Evolutionary conservation across 2,888 invertebrate species (phyloP), one percentile per base, ranked within the genome.

Genomic region (Idaea aversata): DNA sequence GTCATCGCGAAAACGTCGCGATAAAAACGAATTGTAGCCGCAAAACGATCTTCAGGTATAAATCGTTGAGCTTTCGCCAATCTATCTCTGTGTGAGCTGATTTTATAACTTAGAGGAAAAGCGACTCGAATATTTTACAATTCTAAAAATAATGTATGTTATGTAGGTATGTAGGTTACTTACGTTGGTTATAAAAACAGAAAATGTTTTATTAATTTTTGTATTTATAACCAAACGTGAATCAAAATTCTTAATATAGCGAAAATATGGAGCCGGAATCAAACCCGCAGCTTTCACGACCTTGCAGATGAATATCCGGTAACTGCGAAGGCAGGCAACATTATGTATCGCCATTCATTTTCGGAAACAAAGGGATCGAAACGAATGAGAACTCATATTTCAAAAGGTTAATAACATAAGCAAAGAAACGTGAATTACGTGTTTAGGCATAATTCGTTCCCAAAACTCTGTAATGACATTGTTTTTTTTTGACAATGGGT

Each of bases 351-450:
- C 47, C 47, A 47, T 47, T 47, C 10, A 47, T 47, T 36, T 63
- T 58, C 68, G 59, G 59, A 67, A 62, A 69, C 62, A 69, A 71
- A 71, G 65, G 67, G 59, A 58, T 66, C 66, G 69, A 64, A 66
- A 71, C 65, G 66, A 69, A 69, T 71, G 65, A 67, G 67, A 64
- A 35, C 25, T 68, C 68, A 62, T 69, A 69, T 67, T 66, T 71
- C 69, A 71, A 68, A 66, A 67, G 67, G 66, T 69, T 71, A 71
- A 47, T 47, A 47, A 47, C 47, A 10, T 47, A 47, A 47, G 6
- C 13, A 7, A 47, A 47, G 47, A 47, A 47, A 47, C 47, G 47
- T 36, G 47, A 10, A 47, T 47, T 47, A 47, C 47, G 47, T 47
- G 47, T 47, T 47, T 47, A 13, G 47, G 47, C 47, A 47, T 47